Base-by-base conservation (phyloP, 2,113 vertebrate genomes). In the Grallaria varia region DNA sequence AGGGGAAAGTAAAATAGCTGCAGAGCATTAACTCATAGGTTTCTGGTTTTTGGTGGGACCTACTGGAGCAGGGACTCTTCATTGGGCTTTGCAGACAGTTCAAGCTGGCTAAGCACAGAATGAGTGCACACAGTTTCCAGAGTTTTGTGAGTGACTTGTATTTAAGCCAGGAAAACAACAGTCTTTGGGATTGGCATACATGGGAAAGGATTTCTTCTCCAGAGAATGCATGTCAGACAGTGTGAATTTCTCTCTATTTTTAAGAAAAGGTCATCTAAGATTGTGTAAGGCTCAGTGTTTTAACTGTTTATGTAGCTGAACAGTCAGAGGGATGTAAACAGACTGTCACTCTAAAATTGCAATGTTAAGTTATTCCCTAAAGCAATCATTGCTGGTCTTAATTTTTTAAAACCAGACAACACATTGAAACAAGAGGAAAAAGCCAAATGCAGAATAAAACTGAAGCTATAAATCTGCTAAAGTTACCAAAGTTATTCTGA, bases 401-500 rank as follows among this genome's bases (percentile, higher is more conserved):
- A 89, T 89, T 90, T 97, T 92, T 96, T 15, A 37, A 74, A 95
- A 95, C n/a, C 75, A 31, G 76, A 33, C 21, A 76, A 76, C 72
- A 69, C 6, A 64, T 64, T 74, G 86, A 82, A 94, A 96, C 40
- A 84, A 73, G 45, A 74, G 4, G 25, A 60, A 92, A 95, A 95
- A 94, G 49, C 39, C 28, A 94, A 96, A 81, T 71, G 31, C 50
- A 90, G 77, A 97, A 62, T 86, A 89, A 97, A 96, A 97, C 87
- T 81, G 58, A 94, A 95, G 89, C 93, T 95, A 97, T 98, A 98
- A 98, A 98, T 98, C 97, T 98, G 80, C 87, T 91, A 95, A 98
- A 97, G 96, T 97, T 97, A 97, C 96, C 95, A 96, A 97, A 97
- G 95, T 97, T 98, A 96, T 98, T 98, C 97, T 97, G 97, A 96